A percentile compares a stretch with the other conserved stretches of the same genome.
These are phyloP conservation scores for Steatornis caripensis DNA, from an alignment of 2,113 vertebrate species.

Conservation along the genomic window DNA sequence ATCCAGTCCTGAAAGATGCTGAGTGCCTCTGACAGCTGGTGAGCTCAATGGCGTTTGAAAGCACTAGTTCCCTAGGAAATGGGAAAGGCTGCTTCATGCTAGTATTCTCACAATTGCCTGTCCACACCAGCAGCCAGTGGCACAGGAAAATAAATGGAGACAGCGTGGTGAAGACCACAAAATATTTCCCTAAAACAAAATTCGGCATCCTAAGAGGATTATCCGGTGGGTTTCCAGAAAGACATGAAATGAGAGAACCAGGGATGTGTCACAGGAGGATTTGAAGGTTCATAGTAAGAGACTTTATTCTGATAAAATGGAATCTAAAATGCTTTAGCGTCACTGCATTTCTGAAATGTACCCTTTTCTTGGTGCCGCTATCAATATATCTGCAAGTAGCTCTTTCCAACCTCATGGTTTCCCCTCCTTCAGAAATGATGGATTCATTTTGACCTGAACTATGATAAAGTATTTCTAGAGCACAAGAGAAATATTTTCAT, in stretches of 20 bases:
- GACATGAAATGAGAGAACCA: background rate
- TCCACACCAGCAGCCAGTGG: background rate
- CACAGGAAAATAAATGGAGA: background rate
- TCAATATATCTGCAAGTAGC: background rate
- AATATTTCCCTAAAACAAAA: background rate
- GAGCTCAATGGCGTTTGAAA: conserved; percentile 35
- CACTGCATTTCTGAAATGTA: background rate
- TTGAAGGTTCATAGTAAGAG: background rate
- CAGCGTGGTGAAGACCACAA: background rate
- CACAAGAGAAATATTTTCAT: background rate
- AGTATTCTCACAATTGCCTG: background rate
- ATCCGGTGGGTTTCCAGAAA: background rate
- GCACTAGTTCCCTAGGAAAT: background rate
- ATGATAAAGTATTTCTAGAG: background rate
- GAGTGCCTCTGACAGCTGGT: conserved; percentile 27
- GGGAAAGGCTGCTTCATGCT: background rate
- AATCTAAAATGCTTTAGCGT: background rate
- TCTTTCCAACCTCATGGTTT: background rate
- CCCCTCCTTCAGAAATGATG: background rate
- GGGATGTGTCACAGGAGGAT: background rate
- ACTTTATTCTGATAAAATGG: background rate
- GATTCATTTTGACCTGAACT: background rate
- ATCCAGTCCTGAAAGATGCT: background rate
- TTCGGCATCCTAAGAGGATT: background rate
- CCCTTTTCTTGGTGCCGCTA: background rate